These are phyloP conservation scores for Enteromius unitaeniatus DNA, from an alignment of 2,797 vertebrate species.

Conservation along the genomic window DNA sequence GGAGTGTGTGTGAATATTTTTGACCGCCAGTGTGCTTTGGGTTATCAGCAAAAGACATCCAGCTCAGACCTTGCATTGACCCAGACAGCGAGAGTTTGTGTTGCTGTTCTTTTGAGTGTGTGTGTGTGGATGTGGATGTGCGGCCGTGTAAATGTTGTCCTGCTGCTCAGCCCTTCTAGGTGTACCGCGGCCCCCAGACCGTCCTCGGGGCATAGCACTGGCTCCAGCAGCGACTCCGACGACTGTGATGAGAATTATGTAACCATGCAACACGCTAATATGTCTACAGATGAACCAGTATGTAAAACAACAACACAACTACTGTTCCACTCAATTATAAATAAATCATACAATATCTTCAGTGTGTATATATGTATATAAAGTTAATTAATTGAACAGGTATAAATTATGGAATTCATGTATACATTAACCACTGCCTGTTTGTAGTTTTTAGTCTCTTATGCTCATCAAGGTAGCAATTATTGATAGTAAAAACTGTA, in stretches of 20 bases:
- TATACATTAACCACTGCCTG: not conserved
- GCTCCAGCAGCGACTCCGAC: slow-evolving; percentile 98
- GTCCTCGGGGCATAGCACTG: slow-evolving; percentile 96
- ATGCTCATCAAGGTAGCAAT: not conserved
- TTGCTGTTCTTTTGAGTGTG: slow-evolving; percentile 25
- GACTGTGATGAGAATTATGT: slow-evolving; percentile 98
- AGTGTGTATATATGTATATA: slow-evolving; percentile 3
- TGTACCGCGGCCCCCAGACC: slow-evolving; percentile 92
- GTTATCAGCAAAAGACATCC: slow-evolving; percentile 52
- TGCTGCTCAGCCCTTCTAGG: slow-evolving; percentile 93
- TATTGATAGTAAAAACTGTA: not conserved
- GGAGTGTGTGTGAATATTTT: slow-evolving; percentile 20
- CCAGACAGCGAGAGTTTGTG: slow-evolving; percentile 46
- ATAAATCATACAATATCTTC: slow-evolving; percentile 21
- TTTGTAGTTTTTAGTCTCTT: not conserved
- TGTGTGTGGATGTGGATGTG: slow-evolving; percentile 59
- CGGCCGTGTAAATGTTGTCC: slow-evolving; percentile 76
- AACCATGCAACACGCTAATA: slow-evolving; percentile 91
- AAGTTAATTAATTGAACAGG: not conserved
- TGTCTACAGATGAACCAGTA: slow-evolving; percentile 94
- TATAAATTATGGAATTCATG: not conserved
- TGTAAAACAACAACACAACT: slow-evolving; percentile 77
- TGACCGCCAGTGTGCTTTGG: slow-evolving; percentile 10
- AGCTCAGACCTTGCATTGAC: slow-evolving; percentile 50
- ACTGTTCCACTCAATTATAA: slow-evolving; percentile 56